Conservation (phyloP, 2,888 invertebrate genomes). For the Thera britannica region DNA sequence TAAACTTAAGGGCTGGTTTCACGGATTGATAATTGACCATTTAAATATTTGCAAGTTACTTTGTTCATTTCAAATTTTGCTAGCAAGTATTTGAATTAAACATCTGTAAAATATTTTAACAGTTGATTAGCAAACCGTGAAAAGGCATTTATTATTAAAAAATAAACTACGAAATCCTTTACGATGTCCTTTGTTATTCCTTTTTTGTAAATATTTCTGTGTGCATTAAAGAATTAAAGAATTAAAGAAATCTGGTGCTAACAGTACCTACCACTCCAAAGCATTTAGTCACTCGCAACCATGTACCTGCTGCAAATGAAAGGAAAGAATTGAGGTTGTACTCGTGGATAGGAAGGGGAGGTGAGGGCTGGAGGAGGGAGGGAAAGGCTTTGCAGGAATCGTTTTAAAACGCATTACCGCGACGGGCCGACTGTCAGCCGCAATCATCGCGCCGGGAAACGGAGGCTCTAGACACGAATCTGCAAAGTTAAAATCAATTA, state of each 20-base stretch:
- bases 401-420: slow-evolving; percentile 40
- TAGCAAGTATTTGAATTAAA: no score
- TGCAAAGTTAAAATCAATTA: background rate
- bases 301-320: slow-evolving; percentile 22
- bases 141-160: no score
- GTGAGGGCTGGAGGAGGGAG: background rate
- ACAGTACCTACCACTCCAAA: background rate
- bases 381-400: slow-evolving; percentile 21
- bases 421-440: slow-evolving; percentile 13
- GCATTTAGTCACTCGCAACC: slow-evolving; percentile 2
- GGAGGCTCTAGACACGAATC: background rate
- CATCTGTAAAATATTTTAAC: no score
- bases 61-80: no score
- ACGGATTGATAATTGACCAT: no score
- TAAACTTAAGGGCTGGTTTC: no score
- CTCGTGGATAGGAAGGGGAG: background rate
- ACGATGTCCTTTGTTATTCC: no score
- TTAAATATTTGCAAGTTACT: no score
- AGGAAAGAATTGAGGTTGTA: slow-evolving; percentile 1
- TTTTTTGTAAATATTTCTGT: no score
- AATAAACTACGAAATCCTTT: no score
- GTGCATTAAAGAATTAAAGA: no score
- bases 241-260: background rate
- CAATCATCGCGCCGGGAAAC: slow-evolving; percentile 10
- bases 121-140: no score